Conservation (phyloP, 2,113 vertebrate genomes). For the Platycercus adscitus region DNA sequence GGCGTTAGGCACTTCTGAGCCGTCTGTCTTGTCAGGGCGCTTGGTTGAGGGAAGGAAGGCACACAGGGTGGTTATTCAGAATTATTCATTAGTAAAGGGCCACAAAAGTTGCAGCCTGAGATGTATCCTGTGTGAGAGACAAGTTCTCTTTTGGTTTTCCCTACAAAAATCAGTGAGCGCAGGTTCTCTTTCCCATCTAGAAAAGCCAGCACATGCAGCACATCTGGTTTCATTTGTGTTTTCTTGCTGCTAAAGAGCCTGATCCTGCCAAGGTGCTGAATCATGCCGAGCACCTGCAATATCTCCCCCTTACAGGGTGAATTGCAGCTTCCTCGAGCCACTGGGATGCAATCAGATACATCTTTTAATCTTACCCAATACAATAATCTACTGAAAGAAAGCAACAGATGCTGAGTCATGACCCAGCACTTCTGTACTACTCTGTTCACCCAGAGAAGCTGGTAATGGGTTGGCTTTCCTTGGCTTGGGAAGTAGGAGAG, state of each 20-base stretch:
- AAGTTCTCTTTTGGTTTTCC: not conserved
- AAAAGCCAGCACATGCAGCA: not conserved
- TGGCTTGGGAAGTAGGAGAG: not conserved
- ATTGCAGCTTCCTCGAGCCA: not conserved
- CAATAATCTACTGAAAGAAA: not conserved
- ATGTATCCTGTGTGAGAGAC: not conserved
- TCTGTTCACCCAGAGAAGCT: not conserved
- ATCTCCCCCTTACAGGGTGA: accelerated
- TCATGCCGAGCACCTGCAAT: not conserved
- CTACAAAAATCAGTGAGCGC: not conserved
- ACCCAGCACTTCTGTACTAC: accelerated
- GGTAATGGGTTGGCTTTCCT: not conserved
- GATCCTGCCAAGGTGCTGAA: not conserved
- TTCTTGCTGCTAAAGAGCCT: not conserved
- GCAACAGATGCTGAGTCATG: slow-evolving; percentile 40
- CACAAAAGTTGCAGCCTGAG: not conserved
- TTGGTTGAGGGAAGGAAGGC: not conserved
- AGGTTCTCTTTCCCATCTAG: not conserved
- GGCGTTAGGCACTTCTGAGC: not conserved
- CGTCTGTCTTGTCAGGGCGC: not conserved
- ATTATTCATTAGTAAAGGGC: not conserved
- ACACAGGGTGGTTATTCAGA: not conserved
- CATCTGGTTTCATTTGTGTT: accelerated
- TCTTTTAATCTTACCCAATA: accelerated
- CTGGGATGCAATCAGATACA: not conserved